These are phyloP conservation scores for Phragmatobia fuliginosa DNA, from an alignment of 2,888 invertebrate genomes.

Conservation along the genomic window DNA sequence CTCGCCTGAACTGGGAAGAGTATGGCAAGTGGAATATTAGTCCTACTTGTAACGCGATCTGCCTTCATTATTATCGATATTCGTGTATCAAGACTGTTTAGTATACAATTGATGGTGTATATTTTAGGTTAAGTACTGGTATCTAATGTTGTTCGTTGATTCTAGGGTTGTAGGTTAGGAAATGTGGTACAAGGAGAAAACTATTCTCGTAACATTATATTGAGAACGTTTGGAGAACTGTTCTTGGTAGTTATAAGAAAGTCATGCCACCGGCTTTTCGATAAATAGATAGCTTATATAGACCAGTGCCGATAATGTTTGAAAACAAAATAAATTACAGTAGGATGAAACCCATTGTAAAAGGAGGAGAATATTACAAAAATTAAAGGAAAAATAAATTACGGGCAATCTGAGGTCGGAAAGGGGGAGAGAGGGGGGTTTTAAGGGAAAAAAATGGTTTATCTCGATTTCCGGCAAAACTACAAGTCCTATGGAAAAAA, in stretches of 20 bases:
- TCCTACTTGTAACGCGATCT: slow-evolving; percentile 61
- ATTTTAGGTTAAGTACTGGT: slow-evolving; percentile 30
- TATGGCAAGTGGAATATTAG: slow-evolving; percentile 59
- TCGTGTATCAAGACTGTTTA: slow-evolving; percentile 52
- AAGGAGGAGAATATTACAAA: too few species aligned
- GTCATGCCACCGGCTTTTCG: background rate
- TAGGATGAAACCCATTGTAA: too few species aligned
- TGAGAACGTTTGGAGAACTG: background rate
- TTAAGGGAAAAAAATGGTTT: too few species aligned
- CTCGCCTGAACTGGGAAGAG: slow-evolving; percentile 49
- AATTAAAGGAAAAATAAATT: too few species aligned
- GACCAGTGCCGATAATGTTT: too few species aligned
- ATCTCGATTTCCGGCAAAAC: too few species aligned
- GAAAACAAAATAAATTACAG: too few species aligned
- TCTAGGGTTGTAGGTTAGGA: slow-evolving; percentile 25
- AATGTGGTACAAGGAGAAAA: slow-evolving; percentile 5
- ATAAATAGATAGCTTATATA: too few species aligned
- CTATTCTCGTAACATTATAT: background rate
- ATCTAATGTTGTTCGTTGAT: slow-evolving; percentile 27
- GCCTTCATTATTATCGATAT: slow-evolving; percentile 46
- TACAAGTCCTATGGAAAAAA: too few species aligned
- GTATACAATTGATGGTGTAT: slow-evolving; percentile 28
- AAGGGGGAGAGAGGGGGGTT: too few species aligned
- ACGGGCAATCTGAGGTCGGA: too few species aligned
- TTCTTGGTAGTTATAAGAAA: background rate